A percentile compares a stretch with the other conserved stretches of the same genome.
Conservation (phyloP, 1,140 invertebrate species). For the Sitophilus oryzae region DNA sequence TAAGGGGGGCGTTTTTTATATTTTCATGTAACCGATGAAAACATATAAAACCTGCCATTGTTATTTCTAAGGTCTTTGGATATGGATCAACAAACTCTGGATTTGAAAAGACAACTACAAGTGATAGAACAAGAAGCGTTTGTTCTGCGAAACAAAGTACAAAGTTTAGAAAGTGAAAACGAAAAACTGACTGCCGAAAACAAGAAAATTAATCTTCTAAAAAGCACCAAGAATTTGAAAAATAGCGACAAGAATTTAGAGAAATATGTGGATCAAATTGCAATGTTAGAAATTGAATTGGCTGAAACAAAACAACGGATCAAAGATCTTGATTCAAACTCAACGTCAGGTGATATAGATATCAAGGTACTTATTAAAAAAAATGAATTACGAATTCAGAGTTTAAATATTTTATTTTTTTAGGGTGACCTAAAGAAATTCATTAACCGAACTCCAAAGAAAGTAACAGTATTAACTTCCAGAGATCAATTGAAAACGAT, state of each 20-base stretch:
- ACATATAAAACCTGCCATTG: too few relatives aligned
- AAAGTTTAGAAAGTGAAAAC: slow-evolving; percentile 64
- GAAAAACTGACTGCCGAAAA: slow-evolving; percentile 68
- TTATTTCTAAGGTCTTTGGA: slow-evolving; percentile 53
- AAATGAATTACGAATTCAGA: background rate
- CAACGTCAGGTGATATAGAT: background rate
- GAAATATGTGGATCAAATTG: slow-evolving; percentile 55
- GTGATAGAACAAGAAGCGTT: slow-evolving; percentile 66
- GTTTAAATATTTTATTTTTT: slow-evolving; percentile 1
- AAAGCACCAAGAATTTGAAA: slow-evolving; percentile 49
- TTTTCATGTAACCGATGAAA: slow-evolving; percentile 7
- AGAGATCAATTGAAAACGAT: slow-evolving; percentile 69
- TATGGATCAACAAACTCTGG: slow-evolving; percentile 54
- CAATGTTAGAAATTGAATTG: slow-evolving; percentile 56
- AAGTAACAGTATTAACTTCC: slow-evolving; percentile 61
- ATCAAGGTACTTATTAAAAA: background rate
- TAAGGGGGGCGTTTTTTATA: slow-evolving; percentile 39
- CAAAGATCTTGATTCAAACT: slow-evolving; percentile 50
- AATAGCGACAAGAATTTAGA: slow-evolving; percentile 48
- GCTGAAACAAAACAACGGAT: slow-evolving; percentile 55
- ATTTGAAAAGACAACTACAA: slow-evolving; percentile 66
- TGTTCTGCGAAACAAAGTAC: slow-evolving; percentile 57
- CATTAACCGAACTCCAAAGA: slow-evolving; percentile 60
- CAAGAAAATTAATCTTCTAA: slow-evolving; percentile 52
- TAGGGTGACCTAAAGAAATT: slow-evolving; percentile 46